phyloP scores from a whole-genome alignment of 2,113 vertebrate genomes.

The Centropristis striata region DNA sequence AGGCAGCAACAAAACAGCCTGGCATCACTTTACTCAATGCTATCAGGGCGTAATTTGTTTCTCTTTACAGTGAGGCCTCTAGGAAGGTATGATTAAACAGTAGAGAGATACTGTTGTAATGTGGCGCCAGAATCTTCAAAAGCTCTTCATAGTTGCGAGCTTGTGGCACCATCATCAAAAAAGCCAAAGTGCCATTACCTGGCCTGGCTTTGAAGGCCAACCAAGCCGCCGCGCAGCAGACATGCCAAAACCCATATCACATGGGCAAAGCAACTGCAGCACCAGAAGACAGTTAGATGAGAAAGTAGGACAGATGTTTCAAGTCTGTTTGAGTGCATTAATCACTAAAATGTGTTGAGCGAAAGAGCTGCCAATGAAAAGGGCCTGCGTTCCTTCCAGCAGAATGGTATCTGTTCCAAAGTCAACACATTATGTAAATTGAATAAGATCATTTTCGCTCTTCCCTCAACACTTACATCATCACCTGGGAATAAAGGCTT shows the following conservation, averaged over 20 bases:
- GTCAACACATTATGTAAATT: constrained; percentile 85
- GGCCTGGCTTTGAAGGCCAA: constrained; percentile 44
- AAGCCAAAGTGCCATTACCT: constrained; percentile 59
- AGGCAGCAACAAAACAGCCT: constrained; percentile 48
- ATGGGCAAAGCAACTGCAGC: constrained; percentile 17
- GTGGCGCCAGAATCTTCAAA: constrained; percentile 55
- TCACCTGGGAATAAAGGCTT: constrained; percentile 72
- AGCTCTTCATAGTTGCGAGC: constrained; percentile 23
- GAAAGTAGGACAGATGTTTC: constrained; percentile 75
- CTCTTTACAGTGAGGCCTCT: constrained; percentile 31
- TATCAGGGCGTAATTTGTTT: constrained; percentile 38
- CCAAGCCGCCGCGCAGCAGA: not conserved
- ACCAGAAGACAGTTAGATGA: constrained; percentile 58
- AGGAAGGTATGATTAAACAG: constrained; percentile 48
- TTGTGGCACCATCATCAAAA: constrained; percentile 45
- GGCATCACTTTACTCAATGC: constrained; percentile 53
- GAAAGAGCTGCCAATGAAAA: constrained; percentile 71
- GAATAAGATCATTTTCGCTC: constrained; percentile 74
- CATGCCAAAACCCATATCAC: constrained; percentile 25
- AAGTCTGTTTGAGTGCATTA: constrained; percentile 70
- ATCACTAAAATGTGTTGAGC: constrained; percentile 79
- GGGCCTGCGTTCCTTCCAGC: constrained; percentile 63
- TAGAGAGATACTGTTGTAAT: constrained; percentile 49
- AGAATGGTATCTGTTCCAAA: constrained; percentile 74
- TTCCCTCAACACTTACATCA: constrained; percentile 76